These are phyloP conservation scores for Anoplopoma fimbria DNA, from an alignment of 2,113 vertebrate genomes.

Conservation along the genomic window DNA sequence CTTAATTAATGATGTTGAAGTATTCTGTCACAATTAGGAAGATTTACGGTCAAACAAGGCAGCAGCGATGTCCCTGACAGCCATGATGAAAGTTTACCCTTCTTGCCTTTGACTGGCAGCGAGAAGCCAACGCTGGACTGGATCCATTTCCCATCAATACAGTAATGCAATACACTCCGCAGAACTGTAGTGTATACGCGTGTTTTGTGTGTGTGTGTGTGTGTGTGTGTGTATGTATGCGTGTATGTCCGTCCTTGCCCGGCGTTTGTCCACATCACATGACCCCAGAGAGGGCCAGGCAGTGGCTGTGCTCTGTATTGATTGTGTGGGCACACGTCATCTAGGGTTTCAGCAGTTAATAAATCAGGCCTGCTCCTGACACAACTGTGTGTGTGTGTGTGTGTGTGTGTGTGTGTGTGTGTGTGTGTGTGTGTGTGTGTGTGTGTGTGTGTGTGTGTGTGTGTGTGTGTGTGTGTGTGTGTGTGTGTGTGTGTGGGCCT, in stretches of 20 bases:
- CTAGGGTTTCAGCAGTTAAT: conserved; percentile 85
- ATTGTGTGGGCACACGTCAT: conserved; percentile 83
- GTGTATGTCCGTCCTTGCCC: conserved; percentile 56
- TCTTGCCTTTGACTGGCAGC: conserved; percentile 91
- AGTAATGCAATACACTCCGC: conserved; percentile 85
- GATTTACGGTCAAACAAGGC: conserved; percentile 98
- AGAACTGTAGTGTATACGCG: conserved; percentile 30
- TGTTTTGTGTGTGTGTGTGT: conserved; percentile 44
- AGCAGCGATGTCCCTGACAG: conserved; percentile 96
- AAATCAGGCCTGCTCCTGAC: conserved; percentile 81
- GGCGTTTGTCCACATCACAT: conserved; percentile 70
- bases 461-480: conserved; percentile 44
- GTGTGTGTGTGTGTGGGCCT: conserved; percentile 77
- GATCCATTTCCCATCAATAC: conserved; percentile 85
- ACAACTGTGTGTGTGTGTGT: conserved; percentile 53
- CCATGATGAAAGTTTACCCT: conserved; percentile 91
- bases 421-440: conserved; percentile 46
- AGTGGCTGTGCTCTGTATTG: conserved; percentile 76
- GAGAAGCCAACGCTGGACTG: conserved; percentile 87
- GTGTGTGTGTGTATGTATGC: conserved; percentile 33
- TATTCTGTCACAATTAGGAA: conserved; percentile 98
- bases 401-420: conserved; percentile 32
- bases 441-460: conserved; percentile 35
- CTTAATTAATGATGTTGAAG: conserved; percentile 99
- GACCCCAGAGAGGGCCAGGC: conserved; percentile 69